Base-by-base conservation (phyloP, 2,113 vertebrate genomes). In the Carassius auratus region DNA sequence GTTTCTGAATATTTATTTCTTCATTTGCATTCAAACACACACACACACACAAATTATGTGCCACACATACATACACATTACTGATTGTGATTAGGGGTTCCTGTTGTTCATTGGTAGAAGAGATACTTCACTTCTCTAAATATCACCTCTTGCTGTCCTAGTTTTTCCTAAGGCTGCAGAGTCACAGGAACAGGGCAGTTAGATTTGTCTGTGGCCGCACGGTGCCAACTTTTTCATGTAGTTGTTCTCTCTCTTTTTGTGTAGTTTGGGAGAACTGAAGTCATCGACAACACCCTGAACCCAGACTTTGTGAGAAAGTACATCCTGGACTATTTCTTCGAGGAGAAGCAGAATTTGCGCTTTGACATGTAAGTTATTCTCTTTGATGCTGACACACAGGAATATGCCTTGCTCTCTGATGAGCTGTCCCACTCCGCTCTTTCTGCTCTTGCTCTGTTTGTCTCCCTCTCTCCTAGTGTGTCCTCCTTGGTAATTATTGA, bases 301-400 rank as follows among this genome's bases (percentile, higher is more conserved):
- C 97, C 97, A 0, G 97, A 99, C 91, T 99, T 99, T 64, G 95
- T 98, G 91, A 96, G 96, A 91, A 99, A 99, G 89, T 99, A 97
- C 85, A 96, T 98, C 68, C 94, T 98, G 45, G 96, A 99, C 93
- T 99, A 98, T 91, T 98, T 97, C 93, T 99, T 98, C 36, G 97
- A 99, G 93, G 97, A 99, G 94, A 97, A 97, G 90, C 97, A 98
- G 94, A 98, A 96, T 91, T 96, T 99, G 36, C 97, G 97, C 85
- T 98, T 99, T 77, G 97, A 99, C 91, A 95, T 98, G 97, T 99
- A 89, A 98, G 97, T 95, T 90, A 88, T 89, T 93, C 82, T 14
- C 59, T 93, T 92, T 91, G 84, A 90, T 88, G 77, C 86, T 7
- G 15, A 85, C 71, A 83, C 76, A 64, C 38, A 19, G 23, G 81